Conservation (phyloP, 2,113 vertebrate species). For the Columba livia region DNA sequence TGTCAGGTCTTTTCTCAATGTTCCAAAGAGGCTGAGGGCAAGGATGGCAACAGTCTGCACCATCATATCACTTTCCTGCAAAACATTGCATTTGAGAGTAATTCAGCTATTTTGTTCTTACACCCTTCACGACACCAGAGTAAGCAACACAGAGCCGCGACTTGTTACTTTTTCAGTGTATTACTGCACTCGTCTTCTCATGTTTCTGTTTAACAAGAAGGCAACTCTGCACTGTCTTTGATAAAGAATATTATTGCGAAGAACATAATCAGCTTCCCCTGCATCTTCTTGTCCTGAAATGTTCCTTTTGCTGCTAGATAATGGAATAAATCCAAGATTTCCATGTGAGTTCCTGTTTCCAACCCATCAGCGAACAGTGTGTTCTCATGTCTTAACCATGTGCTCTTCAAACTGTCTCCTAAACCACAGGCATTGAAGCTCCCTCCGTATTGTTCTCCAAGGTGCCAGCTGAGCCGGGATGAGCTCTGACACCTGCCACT, state of each 20-base stretch:
- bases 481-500: not conserved
- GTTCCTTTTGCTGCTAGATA: not conserved
- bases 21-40: not conserved
- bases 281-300: not conserved
- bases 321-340: not conserved
- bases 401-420: not conserved
- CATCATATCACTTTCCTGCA: not conserved
- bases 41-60: not conserved
- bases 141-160: not conserved
- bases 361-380: not conserved
- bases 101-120: not conserved
- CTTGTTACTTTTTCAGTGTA: not conserved
- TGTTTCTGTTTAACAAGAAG: not conserved
- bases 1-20: not conserved
- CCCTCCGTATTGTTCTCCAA: not conserved
- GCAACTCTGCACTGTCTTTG: not conserved
- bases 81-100: not conserved
- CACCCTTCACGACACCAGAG: not conserved
- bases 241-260: not conserved
- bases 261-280: not conserved
- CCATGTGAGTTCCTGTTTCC: not conserved
- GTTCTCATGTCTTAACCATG: not conserved
- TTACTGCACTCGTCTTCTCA: not conserved
- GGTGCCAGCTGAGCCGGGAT: not conserved
- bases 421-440: not conserved